phyloP scores from a whole-genome alignment of 2,113 vertebrate species.

The Phrynosoma platyrhinos region DNA sequence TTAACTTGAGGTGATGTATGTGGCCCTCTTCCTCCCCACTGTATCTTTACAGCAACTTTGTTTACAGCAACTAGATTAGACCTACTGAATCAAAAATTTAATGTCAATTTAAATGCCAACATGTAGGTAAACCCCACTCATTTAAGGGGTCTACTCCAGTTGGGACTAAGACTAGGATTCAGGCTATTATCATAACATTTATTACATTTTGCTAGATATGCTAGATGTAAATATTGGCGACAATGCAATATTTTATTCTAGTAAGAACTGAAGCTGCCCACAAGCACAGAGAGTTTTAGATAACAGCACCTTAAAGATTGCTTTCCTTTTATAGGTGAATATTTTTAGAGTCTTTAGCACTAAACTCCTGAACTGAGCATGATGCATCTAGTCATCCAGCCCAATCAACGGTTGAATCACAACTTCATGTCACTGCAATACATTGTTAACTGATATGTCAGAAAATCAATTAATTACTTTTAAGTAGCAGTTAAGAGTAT shows the following conservation, averaged over 20 bases:
- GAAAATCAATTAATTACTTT: conserved; percentile 99
- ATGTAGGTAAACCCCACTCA: no score
- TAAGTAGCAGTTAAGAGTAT: conserved; percentile 93
- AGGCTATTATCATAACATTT: no score
- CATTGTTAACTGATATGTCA: conserved; percentile 95
- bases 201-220: conserved; percentile 15
- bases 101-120: no score
- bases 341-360: conserved; percentile 71
- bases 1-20: no score
- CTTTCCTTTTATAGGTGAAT: conserved; percentile 70
- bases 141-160: no score
- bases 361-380: conserved; percentile 55
- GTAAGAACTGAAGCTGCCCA: conserved; percentile 49
- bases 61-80: no score
- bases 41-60: no score
- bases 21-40: no score
- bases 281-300: conserved; percentile 64
- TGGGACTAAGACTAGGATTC: no score
- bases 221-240: conserved; percentile 49
- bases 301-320: conserved; percentile 58
- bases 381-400: conserved; percentile 65
- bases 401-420: conserved; percentile 69
- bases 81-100: not conserved
- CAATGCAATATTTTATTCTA: conserved; percentile 48
- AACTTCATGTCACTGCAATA: conserved; percentile 84